Evolutionary conservation across 2,888 invertebrate species (phyloP).

Genomic region (Phorcus lineatus): DNA sequence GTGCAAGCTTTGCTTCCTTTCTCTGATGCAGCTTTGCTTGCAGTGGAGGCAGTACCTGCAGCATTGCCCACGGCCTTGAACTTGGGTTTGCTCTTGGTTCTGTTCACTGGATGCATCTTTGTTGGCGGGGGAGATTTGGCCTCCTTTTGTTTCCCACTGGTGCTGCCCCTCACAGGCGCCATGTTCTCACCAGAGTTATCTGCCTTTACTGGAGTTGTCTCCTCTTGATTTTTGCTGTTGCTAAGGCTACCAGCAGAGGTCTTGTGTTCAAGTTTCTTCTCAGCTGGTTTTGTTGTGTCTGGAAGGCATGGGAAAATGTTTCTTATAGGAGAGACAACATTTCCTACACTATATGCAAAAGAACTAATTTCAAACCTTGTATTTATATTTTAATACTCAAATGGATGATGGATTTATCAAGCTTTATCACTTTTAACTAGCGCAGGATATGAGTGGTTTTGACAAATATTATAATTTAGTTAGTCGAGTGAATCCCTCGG

Average conservation of each 20-base stretch:
- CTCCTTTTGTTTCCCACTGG: neutral
- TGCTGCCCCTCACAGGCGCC: neutral
- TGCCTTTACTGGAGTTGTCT: neutral
- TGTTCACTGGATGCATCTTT: neutral
- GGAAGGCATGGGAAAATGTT: too few species aligned
- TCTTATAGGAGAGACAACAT: too few species aligned
- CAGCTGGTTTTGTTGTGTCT: too few species aligned
- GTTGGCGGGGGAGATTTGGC: neutral
- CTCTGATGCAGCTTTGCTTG: neutral
- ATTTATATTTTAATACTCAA: too few species aligned
- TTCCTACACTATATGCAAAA: too few species aligned
- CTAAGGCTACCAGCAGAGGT: neutral
- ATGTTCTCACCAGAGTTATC: neutral
- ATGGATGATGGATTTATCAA: too few species aligned
- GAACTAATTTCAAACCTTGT: too few species aligned
- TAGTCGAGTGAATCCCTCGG: too few species aligned
- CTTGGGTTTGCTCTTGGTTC: neutral
- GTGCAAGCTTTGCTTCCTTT: constrained; percentile 6
- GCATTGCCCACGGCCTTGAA: neutral
- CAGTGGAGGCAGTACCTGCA: neutral
- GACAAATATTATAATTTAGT: too few species aligned
- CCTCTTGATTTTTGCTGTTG: neutral
- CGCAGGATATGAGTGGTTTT: too few species aligned
- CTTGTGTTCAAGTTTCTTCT: too few species aligned
- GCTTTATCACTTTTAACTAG: too few species aligned